These are phyloP conservation scores for Nasonia vitripennis DNA, from an alignment of 1,140 invertebrate species.

Conservation along the genomic window DNA sequence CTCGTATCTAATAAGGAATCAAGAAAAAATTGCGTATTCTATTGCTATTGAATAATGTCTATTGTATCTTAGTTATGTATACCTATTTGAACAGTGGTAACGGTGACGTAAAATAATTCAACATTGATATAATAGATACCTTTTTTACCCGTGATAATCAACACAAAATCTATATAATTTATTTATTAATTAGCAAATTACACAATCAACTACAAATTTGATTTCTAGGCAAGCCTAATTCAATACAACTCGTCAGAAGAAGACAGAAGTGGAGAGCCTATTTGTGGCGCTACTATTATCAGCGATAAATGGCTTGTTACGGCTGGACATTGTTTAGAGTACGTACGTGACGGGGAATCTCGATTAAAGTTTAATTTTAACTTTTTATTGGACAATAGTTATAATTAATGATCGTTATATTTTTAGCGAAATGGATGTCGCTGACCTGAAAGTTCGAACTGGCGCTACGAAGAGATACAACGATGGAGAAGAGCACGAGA, in stretches of 20 bases:
- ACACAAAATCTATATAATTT: too few species aligned
- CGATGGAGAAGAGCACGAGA: constrained; percentile 16
- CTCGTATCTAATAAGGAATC: too few species aligned
- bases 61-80: too few species aligned
- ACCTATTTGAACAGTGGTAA: too few species aligned
- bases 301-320: constrained; percentile 2
- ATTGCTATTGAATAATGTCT: too few species aligned
- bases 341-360: not conserved
- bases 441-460: not conserved
- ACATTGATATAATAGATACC: too few species aligned
- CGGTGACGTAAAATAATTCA: too few species aligned
- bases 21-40: too few species aligned
- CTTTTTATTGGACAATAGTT: not conserved
- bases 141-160: too few species aligned
- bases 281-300: not conserved
- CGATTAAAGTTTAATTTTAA: not conserved
- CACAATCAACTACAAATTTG: too few species aligned
- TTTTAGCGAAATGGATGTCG: not conserved
- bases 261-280: not conserved
- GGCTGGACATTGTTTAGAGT: constrained; percentile 5
- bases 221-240: not conserved
- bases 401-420: not conserved
- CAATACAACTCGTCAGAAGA: not conserved
- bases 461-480: constrained; percentile 2
- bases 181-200: too few species aligned